Percentiles rank a stretch among this genome's conserved stretches.
Evolutionary conservation across 2,113 vertebrate genomes (phyloP).

Genomic region (Cochlearius cochlearius): DNA sequence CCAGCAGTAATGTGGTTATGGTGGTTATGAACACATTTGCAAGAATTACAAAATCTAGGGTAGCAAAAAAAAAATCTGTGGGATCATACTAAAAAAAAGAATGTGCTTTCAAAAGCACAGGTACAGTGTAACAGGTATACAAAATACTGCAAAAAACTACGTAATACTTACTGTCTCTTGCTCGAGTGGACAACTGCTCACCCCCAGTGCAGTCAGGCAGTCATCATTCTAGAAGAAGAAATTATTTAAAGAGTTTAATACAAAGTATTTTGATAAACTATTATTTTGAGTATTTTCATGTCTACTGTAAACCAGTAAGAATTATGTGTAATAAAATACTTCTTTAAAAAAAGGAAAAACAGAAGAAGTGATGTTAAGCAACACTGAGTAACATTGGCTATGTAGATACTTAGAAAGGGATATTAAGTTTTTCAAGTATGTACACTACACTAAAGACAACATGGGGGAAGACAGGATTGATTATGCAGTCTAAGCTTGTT

Average conservation of each 20-base stretch:
- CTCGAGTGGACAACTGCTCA: constrained; percentile 29
- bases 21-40: background rate
- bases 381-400: background rate
- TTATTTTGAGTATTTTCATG: background rate
- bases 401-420: background rate
- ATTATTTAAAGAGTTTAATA: background rate
- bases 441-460: background rate
- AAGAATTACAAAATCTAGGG: background rate
- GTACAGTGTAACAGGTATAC: background rate
- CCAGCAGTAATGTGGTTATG: background rate
- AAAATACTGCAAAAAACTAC: background rate
- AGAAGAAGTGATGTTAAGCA: constrained; percentile 28
- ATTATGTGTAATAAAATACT: background rate
- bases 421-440: background rate
- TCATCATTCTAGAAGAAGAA: constrained; percentile 63
- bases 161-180: constrained; percentile 77
- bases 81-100: background rate
- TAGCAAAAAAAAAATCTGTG: background rate
- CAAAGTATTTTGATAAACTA: background rate
- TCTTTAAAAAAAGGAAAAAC: background rate
- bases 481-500: background rate
- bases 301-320: background rate
- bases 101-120: background rate
- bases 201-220: constrained; percentile 38
- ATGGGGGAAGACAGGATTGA: background rate